Base-by-base conservation (phyloP, 2,113 vertebrate genomes). In the Triplophysa siluroides region DNA sequence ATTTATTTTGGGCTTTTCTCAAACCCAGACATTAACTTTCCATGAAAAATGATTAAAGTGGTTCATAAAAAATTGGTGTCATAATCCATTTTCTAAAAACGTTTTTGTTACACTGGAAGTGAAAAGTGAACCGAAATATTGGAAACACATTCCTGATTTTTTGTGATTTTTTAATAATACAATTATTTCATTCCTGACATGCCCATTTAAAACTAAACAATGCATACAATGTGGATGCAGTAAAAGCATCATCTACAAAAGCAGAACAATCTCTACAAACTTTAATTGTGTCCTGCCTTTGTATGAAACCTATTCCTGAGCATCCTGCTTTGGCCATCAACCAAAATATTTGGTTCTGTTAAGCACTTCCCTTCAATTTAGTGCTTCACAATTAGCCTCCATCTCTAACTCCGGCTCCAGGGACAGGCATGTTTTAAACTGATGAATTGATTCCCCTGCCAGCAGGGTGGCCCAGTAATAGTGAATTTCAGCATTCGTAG, bases 371-470 rank as follows among this genome's bases (percentile, higher is more conserved):
- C 71, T 60, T 63, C 58, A 63, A 61, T 45, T 19, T 60, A 60
- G 66, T 52, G 67, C 69, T 50, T 63, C 58, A 79, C 69, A 50
- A 45, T 62, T 45, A 50, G 78, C 23, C 78, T 47, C 47, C 60
- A 50, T 79, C 23, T 50, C 56, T 50, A 9, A 16, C 47, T 50
- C 78, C 38, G 33, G 18, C n/a, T 14, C 23, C 24, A 52, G n/a
- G 61, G 78, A 68, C 56, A 50, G 43, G 23, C 54, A 74, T 52
- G 24, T 62, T 26, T 79, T 60, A 71, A 70, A 45, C 60, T 33
- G 56, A 71, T 38, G 24, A 71, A 72, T 63, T 52, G 45, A 79
- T 63, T 62, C 41, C 26, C 21, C 33, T 29, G 69, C 67, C 67
- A 71, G 56, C 47, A 38, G 24, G n/a, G 52, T 50, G 67, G 41